Evolutionary conservation across 2,797 vertebrate genomes (phyloP).

Genomic region (Triplophysa yarkandensis): DNA sequence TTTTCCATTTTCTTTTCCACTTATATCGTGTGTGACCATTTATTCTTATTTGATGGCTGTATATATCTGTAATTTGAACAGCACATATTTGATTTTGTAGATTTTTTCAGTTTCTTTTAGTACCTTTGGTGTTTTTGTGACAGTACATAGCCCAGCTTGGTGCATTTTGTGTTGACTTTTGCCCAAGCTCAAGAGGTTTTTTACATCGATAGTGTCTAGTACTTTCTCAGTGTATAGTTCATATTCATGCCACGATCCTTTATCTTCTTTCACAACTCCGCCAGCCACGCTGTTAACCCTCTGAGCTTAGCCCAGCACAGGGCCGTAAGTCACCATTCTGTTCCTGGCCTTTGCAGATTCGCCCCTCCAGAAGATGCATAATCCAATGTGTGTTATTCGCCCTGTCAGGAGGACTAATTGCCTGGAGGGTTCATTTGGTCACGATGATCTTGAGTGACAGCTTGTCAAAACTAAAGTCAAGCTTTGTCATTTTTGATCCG

Average conservation of each 20-base stretch:
- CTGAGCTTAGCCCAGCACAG: constrained; percentile 10
- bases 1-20: constrained; percentile 67
- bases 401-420: constrained; percentile 55
- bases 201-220: constrained; percentile 40
- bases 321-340: not conserved
- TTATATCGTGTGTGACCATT: constrained; percentile 70
- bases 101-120: constrained; percentile 71
- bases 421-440: constrained; percentile 52
- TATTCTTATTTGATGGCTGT: constrained; percentile 73
- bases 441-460: constrained; percentile 45
- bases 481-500: constrained; percentile 35
- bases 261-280: constrained; percentile 4
- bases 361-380: constrained; percentile 40
- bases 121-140: constrained; percentile 75
- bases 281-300: not conserved
- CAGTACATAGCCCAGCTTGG: constrained; percentile 85
- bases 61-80: constrained; percentile 80
- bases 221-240: constrained; percentile 62
- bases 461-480: constrained; percentile 46
- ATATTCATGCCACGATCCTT: constrained; percentile 48
- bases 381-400: constrained; percentile 53
- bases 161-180: constrained; percentile 83
- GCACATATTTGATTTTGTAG: constrained; percentile 79
- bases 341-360: not conserved
- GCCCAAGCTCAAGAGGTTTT: constrained; percentile 80